Percentiles rank a stretch among this genome's conserved stretches.
Conservation (phyloP, 2,113 vertebrate genomes). For the Zosterops lateralis region DNA sequence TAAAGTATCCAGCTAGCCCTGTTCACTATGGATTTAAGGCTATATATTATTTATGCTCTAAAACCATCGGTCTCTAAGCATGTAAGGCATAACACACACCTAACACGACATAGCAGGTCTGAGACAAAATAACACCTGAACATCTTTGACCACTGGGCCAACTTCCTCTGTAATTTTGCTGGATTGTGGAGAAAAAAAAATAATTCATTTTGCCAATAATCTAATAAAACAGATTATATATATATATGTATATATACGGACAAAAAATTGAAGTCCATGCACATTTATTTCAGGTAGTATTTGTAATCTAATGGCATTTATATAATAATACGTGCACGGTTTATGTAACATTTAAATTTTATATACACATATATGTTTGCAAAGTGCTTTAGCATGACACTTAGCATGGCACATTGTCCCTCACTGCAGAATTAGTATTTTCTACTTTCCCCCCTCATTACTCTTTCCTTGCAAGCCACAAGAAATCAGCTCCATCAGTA, state of each 20-base stretch:
- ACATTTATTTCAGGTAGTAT: background rate
- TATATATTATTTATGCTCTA: background rate
- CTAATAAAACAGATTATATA: background rate
- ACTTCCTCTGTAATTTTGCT: background rate
- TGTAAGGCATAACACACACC: background rate
- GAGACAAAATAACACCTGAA: background rate
- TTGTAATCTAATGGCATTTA: background rate
- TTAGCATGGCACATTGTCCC: background rate
- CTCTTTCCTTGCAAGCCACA: background rate
- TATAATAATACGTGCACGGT: background rate
- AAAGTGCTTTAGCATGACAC: background rate
- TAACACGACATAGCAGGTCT: background rate
- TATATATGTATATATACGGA: background rate
- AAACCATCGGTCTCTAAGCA: background rate
- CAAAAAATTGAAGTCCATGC: background rate
- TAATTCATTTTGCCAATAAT: background rate
- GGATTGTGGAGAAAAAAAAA: background rate
- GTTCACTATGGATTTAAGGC: background rate
- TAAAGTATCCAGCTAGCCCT: background rate
- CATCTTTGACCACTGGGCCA: background rate
- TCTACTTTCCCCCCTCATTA: background rate
- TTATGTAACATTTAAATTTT: background rate
- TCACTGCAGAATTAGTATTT: constrained; percentile 8
- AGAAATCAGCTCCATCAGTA: constrained; percentile 37
- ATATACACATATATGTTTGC: background rate